Evolutionary conservation across 2,888 invertebrate species (phyloP).

Genomic region (Agrenia bidenticulata): DNA sequence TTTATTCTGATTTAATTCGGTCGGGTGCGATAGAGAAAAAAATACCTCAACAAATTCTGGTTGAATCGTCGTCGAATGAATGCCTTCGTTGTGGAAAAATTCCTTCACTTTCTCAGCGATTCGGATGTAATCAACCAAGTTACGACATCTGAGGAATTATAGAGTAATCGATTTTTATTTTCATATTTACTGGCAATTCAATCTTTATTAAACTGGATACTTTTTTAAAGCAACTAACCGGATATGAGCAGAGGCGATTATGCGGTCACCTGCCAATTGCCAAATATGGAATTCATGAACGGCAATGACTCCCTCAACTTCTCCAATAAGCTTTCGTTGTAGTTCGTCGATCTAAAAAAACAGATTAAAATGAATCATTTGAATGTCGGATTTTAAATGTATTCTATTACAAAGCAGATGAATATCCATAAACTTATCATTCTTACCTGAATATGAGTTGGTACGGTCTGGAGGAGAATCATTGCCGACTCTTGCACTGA

Average conservation of each 20-base stretch:
- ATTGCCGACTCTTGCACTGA: slow-evolving; percentile 85
- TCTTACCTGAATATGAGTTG: slow-evolving; percentile 82
- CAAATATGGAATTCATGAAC: slow-evolving; percentile 98
- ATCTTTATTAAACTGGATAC: too few species aligned
- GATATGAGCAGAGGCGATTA: slow-evolving; percentile 96
- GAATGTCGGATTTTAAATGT: background rate
- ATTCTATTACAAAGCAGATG: background rate
- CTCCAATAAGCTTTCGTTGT: slow-evolving; percentile 79
- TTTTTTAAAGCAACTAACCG: slow-evolving; percentile 60
- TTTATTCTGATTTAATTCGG: too few species aligned
- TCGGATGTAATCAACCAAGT: slow-evolving; percentile 93
- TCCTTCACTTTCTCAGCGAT: slow-evolving; percentile 94
- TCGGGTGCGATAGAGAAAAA: too few species aligned
- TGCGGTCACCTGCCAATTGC: slow-evolving; percentile 89
- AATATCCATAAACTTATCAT: slow-evolving; percentile 10
- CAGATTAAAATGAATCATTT: background rate
- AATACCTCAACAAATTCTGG: slow-evolving; percentile 89
- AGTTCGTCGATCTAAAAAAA: slow-evolving; percentile 76
- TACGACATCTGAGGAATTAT: slow-evolving; percentile 74
- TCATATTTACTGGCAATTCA: background rate
- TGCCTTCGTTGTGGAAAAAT: slow-evolving; percentile 97
- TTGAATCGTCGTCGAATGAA: slow-evolving; percentile 97
- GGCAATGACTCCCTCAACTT: slow-evolving; percentile 90
- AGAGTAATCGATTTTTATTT: too few species aligned
- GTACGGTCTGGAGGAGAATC: slow-evolving; percentile 95